Conservation (phyloP, 2,113 vertebrate genomes). For the Gymnarchus niloticus region DNA sequence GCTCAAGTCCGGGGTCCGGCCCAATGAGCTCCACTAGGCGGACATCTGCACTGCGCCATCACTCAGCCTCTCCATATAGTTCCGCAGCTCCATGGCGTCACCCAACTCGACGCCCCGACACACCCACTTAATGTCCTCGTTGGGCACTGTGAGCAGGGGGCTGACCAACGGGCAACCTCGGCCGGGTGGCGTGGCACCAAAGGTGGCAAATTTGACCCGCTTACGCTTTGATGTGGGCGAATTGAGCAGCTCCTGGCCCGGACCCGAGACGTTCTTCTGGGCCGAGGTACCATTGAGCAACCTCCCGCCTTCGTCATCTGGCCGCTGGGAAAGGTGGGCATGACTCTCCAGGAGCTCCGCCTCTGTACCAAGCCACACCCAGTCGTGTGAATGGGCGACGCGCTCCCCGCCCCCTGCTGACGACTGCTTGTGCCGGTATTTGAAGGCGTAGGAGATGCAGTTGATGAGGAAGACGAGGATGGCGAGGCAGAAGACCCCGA, state of each 20-base stretch:
- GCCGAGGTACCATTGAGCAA: slow-evolving; percentile 65
- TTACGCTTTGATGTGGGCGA: slow-evolving; percentile 81
- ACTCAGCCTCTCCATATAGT: slow-evolving; percentile 78
- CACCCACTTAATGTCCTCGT: slow-evolving; percentile 85
- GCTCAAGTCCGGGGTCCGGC: slow-evolving; percentile 54
- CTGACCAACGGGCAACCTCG: slow-evolving; percentile 73
- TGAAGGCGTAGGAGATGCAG: slow-evolving; percentile 85
- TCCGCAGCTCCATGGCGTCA: slow-evolving; percentile 73
- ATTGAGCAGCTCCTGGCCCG: slow-evolving; percentile 65
- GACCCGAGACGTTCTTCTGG: slow-evolving; percentile 51
- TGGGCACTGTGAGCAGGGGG: slow-evolving; percentile 66
- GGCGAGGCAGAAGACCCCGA: slow-evolving; percentile 93
- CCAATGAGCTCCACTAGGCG: slow-evolving; percentile 43
- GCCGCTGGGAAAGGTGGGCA: slow-evolving; percentile 58
- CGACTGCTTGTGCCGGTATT: slow-evolving; percentile 82
- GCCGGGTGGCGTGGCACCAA: slow-evolving; percentile 73
- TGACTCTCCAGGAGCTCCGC: slow-evolving; percentile 66
- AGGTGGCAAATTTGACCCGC: slow-evolving; percentile 89
- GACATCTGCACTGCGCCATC: slow-evolving; percentile 68
- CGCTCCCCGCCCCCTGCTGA: slow-evolving; percentile 74
- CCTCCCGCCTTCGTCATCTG: slow-evolving; percentile 62
- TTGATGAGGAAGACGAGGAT: slow-evolving; percentile 93
- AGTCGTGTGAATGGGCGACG: slow-evolving; percentile 85
- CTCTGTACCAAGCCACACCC: slow-evolving; percentile 94
- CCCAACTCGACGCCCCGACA: slow-evolving; percentile 76